Evolutionary conservation across 2,797 vertebrate genomes (phyloP).

Genomic region (Coregonus suidteri): DNA sequence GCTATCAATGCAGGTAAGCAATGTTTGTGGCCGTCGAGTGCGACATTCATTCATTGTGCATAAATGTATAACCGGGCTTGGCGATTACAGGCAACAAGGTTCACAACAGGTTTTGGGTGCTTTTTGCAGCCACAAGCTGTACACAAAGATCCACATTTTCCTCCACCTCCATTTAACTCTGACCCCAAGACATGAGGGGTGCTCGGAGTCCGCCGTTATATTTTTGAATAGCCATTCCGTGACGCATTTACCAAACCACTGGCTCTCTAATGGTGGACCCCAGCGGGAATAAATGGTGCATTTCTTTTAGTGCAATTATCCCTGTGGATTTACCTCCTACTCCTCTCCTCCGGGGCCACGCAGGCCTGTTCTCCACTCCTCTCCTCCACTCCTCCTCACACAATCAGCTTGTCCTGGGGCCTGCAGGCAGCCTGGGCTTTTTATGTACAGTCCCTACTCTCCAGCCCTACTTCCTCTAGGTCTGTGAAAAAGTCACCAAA

Average conservation of each 20-base stretch:
- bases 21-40: conserved; percentile 13
- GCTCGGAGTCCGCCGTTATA: conserved; percentile 29
- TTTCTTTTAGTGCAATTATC: conserved; percentile 66
- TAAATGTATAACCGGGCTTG: conserved; percentile 24
- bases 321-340: conserved; percentile 60
- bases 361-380: not conserved
- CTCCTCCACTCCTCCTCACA: not conserved
- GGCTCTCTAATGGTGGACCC: conserved; percentile 54
- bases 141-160: conserved; percentile 25
- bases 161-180: conserved; percentile 47
- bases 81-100: conserved; percentile 39
- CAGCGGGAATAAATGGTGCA: conserved; percentile 59
- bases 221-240: conserved; percentile 54
- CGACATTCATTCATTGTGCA: conserved; percentile 17
- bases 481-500: not conserved
- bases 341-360: conserved; percentile 56
- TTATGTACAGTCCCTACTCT: not conserved
- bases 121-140: conserved; percentile 13
- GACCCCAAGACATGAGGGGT: conserved; percentile 44
- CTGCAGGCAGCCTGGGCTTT: not conserved
- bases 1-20: conserved; percentile 18
- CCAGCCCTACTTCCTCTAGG: not conserved
- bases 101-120: conserved; percentile 29
- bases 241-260: conserved; percentile 46
- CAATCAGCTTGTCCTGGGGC: conserved; percentile 48